phyloP scores from a whole-genome alignment of 2,888 invertebrate species.

The Penaeus monodon region DNA sequence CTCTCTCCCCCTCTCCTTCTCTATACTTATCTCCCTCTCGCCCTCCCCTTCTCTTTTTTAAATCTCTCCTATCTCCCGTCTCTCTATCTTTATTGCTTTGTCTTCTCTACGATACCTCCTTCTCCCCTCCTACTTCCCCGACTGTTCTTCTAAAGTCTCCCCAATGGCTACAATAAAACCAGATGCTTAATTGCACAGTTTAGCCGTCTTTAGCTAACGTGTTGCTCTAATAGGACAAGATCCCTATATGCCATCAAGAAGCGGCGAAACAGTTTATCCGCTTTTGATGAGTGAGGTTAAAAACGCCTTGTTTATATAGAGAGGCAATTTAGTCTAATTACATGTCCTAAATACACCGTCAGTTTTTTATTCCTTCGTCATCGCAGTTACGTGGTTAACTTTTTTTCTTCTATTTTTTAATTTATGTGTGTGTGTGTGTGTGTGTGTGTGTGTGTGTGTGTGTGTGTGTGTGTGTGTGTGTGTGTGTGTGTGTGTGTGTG shows the following conservation, averaged over 20 bases:
- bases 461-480: constrained; percentile 6
- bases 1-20: neutral
- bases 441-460: constrained; percentile 1
- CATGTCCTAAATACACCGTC: neutral
- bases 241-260: neutral
- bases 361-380: neutral
- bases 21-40: neutral
- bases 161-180: neutral
- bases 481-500: constrained; percentile 11
- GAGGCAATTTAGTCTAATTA: neutral
- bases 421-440: neutral
- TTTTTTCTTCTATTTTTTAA: neutral
- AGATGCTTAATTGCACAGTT: too few species aligned
- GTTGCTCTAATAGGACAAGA: too few species aligned
- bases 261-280: too few species aligned
- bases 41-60: too few species aligned
- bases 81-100: neutral
- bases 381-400: neutral
- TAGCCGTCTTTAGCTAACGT: too few species aligned
- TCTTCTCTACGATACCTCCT: neutral
- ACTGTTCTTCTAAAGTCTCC: neutral
- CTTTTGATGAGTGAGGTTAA: too few species aligned
- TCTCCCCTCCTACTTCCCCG: neutral
- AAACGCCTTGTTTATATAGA: too few species aligned
- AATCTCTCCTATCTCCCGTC: too few species aligned